Conservation (phyloP, 2,113 vertebrate species). For the Myiozetetes cayanensis region DNA sequence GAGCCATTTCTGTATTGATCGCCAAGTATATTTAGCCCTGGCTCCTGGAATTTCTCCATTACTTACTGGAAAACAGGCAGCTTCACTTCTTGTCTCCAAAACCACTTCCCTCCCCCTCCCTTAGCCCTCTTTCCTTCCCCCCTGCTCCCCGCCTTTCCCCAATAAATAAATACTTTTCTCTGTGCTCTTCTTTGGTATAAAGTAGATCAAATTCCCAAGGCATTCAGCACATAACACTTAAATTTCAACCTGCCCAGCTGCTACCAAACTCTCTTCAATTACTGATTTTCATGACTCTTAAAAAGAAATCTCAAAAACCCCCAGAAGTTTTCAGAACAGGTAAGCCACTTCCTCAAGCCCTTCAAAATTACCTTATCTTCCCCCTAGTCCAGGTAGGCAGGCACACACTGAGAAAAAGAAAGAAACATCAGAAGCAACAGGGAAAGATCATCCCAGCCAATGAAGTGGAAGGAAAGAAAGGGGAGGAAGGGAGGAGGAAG, state of each 20-base stretch:
- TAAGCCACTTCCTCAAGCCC: slow-evolving; percentile 59
- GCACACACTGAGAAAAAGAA: slow-evolving; percentile 69
- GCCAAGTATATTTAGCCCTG: slow-evolving; percentile 87
- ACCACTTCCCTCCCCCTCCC: slow-evolving; percentile 80
- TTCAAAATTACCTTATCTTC: slow-evolving; percentile 75
- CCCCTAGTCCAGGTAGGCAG: slow-evolving; percentile 77
- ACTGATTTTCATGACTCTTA: slow-evolving; percentile 66
- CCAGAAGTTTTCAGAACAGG: slow-evolving; percentile 49
- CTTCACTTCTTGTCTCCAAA: slow-evolving; percentile 85
- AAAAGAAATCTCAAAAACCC: background rate
- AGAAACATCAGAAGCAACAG: slow-evolving; percentile 67
- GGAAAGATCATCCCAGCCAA: slow-evolving; percentile 72
- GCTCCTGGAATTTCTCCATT: slow-evolving; percentile 88
- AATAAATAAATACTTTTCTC: slow-evolving; percentile 75
- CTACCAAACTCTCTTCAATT: slow-evolving; percentile 71
- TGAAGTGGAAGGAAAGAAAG: slow-evolving; percentile 72
- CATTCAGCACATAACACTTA: slow-evolving; percentile 72
- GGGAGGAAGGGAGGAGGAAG: slow-evolving; percentile 65
- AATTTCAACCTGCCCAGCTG: slow-evolving; percentile 76
- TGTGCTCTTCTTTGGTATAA: slow-evolving; percentile 71
- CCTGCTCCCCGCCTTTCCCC: background rate
- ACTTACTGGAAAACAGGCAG: slow-evolving; percentile 88
- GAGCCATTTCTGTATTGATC: slow-evolving; percentile 89
- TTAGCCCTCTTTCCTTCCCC: slow-evolving; percentile 53
- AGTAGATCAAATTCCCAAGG: slow-evolving; percentile 79